Conservation (phyloP, 2,797 vertebrate species). For the Lithobates pipiens region DNA sequence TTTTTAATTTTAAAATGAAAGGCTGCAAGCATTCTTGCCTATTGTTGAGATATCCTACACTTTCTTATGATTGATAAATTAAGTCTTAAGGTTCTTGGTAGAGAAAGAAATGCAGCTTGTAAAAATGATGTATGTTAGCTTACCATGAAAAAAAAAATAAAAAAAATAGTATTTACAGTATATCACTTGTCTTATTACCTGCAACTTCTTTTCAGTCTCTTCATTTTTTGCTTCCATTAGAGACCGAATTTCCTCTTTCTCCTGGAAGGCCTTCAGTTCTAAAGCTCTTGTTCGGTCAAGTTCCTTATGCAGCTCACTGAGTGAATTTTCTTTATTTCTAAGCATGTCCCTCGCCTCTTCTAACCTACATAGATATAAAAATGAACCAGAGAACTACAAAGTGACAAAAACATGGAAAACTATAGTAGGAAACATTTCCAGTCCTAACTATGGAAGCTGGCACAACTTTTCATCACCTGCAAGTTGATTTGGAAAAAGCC, state of each 20-base stretch:
- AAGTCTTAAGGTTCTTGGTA: too few species aligned
- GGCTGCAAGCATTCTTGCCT: too few species aligned
- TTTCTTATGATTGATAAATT: too few species aligned
- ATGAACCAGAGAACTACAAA: neutral
- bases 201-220: slow-evolving; percentile 43
- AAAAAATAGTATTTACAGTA: too few species aligned
- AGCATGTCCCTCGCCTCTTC: slow-evolving; percentile 69
- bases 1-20: too few species aligned
- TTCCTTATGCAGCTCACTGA: slow-evolving; percentile 69
- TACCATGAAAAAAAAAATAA: too few species aligned
- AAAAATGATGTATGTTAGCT: too few species aligned
- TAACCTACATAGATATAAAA: slow-evolving; percentile 67
- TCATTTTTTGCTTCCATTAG: slow-evolving; percentile 40
- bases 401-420: neutral
- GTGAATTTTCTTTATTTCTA: slow-evolving; percentile 65
- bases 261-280: slow-evolving; percentile 77
- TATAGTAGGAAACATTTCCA: neutral
- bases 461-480: too few species aligned
- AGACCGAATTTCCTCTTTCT: slow-evolving; percentile 79
- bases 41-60: too few species aligned
- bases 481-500: too few species aligned
- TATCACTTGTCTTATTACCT: slow-evolving; percentile 14
- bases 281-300: slow-evolving; percentile 72
- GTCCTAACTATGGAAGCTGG: neutral
- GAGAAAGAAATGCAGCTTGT: too few species aligned